phyloP scores from a whole-genome alignment of 92 coral and sea anemone genomes.

The Desmophyllum pertusum region DNA sequence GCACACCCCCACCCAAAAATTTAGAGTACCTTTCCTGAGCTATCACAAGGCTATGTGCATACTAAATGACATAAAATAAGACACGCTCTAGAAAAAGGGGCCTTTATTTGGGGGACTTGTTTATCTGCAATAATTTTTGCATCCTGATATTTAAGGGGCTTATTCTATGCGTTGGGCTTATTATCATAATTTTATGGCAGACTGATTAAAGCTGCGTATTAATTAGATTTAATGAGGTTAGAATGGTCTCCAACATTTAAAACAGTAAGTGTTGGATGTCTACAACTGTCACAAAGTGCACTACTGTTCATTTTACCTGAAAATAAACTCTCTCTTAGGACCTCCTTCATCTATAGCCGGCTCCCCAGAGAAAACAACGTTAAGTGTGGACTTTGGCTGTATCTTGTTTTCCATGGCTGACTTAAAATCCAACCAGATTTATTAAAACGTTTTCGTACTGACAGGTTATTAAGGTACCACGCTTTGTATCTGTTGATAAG shows the following conservation, averaged over 20 bases:
- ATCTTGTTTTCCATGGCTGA: slow-evolving; percentile 50
- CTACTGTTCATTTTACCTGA: slow-evolving; percentile 30
- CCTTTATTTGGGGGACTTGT: too few species aligned
- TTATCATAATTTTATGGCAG: slow-evolving; percentile 7
- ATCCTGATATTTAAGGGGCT: too few species aligned
- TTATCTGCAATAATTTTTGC: too few species aligned
- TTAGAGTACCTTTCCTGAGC: too few species aligned
- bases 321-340: slow-evolving; percentile 53
- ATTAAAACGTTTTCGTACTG: slow-evolving; percentile 59
- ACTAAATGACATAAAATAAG: too few species aligned
- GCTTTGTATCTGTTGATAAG: slow-evolving; percentile 14
- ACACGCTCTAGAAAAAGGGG: too few species aligned
- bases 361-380: slow-evolving; percentile 75
- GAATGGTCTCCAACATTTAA: neutral
- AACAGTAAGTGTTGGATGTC: neutral
- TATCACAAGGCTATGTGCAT: too few species aligned
- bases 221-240: neutral
- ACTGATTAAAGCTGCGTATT: neutral
- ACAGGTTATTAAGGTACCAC: slow-evolving; percentile 51
- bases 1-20: too few species aligned
- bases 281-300: neutral
- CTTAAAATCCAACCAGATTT: slow-evolving; percentile 61
- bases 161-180: too few species aligned
- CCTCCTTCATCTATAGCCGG: slow-evolving; percentile 71
- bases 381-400: slow-evolving; percentile 56